Base-by-base conservation (phyloP, 2,888 invertebrate genomes). In the Eurois occulta region DNA sequence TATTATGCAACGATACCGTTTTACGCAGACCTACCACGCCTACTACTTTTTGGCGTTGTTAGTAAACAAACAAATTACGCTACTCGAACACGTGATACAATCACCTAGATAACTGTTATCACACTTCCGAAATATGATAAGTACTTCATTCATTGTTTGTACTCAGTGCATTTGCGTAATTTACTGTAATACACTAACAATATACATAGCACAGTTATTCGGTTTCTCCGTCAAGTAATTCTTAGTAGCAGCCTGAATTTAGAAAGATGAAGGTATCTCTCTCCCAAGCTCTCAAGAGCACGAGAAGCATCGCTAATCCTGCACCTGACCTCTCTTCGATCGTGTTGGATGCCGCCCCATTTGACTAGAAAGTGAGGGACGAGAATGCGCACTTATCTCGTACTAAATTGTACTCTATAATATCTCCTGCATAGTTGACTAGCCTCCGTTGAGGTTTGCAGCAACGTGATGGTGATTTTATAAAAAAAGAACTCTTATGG, bases 41-140 rank as follows among this genome's bases (percentile, higher is more conserved):
- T n/a, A 80, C 52, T n/a, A 58, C 28, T 18, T 71, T 35, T 28
- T 10, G 46, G 10, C 58, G 28, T 67, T 77, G 83, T 81, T 81
- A 43, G 83, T 81, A 81, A 81, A 81, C 83, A 80, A 82, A 83
- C 32, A 46, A 67, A 77, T 71, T 71, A 83, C 83, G 70, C 41
- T 55, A 84, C 55, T 13, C 48, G 70, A 69, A 62, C 77, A 74
- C 43, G 11, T 60, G 58, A 43, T 64, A 68, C 70, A 83, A 80
- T 80, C 83, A 55, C 32, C n/a, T 83, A 68, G 81, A 78, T 76
- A 78, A 60, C 62, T 28, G 18, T 81, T 83, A 81, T 81, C 80
- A 55, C 16, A 28, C 46, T 16, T 21, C 43, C 80, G 55, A 75
- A 83, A 75, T 48, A 62, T 41, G 80, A 83, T 83, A 81, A 81